phyloP scores from a whole-genome alignment of 92 coral and sea anemone genomes.

The Diadumene lineata region DNA sequence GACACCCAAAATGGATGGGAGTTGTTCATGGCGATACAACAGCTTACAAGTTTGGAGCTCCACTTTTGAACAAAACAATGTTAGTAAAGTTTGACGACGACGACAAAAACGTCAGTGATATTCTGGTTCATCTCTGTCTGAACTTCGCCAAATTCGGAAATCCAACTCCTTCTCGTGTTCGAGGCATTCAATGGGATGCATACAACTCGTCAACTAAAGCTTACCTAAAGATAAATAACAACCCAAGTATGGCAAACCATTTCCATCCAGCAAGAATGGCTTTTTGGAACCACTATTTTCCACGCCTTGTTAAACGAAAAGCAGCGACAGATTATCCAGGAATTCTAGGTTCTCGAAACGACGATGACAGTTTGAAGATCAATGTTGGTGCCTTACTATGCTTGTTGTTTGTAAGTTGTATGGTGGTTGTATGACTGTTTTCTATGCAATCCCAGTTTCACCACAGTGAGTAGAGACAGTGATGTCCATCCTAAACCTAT shows the following conservation, averaged over 20 bases:
- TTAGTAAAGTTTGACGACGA: conserved; percentile 27
- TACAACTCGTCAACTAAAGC: conserved; percentile 52
- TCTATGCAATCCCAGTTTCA: too few species aligned
- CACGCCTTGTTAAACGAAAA: not conserved
- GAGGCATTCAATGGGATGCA: conserved; percentile 42
- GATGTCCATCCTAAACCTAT: not conserved
- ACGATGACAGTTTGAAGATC: not conserved
- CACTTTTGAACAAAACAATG: conserved; percentile 27
- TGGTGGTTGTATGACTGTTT: too few species aligned
- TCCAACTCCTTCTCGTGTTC: conserved; percentile 45
- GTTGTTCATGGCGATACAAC: conserved; percentile 66
- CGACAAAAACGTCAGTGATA: conserved; percentile 60
- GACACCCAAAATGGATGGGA: conserved; percentile 59
- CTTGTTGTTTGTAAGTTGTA: not conserved
- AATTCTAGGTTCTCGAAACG: not conserved
- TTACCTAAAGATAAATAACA: conserved; percentile 55
- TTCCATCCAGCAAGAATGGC: conserved; percentile 64
- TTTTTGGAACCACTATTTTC: conserved; percentile 59
- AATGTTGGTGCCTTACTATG: not conserved
- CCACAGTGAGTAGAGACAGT: not conserved
- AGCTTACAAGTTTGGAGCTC: conserved; percentile 61
- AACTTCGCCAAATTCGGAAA: conserved; percentile 64
- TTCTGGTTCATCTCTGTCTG: conserved; percentile 54
- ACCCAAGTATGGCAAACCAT: conserved; percentile 39
- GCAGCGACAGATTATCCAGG: too few species aligned